Percentiles rank a stretch among this genome's conserved stretches.
Evolutionary conservation across 2,113 vertebrate species (phyloP).

Genomic region (Holacanthus passer): DNA sequence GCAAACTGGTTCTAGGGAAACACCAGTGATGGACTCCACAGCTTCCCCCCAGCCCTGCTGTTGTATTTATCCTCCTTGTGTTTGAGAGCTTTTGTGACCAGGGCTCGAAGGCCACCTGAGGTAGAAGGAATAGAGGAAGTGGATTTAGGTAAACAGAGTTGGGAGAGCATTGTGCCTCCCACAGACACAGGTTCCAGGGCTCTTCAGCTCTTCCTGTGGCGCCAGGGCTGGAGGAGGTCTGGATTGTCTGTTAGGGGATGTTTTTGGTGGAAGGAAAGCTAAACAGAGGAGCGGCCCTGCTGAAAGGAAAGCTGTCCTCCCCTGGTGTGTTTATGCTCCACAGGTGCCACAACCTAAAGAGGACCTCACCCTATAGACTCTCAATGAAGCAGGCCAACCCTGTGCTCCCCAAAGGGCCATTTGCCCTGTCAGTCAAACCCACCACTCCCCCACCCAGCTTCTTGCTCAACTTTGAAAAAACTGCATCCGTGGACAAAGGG

Average conservation of each 20-base stretch:
- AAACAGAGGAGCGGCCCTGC: constrained; percentile 70
- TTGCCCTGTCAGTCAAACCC: constrained; percentile 43
- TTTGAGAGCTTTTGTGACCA: constrained; percentile 48
- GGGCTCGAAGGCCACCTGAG: constrained; percentile 67
- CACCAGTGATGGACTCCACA: constrained; percentile 46
- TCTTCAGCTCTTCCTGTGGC: constrained; percentile 74
- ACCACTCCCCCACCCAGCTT: neutral
- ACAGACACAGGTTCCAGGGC: constrained; percentile 63
- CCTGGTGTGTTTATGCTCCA: constrained; percentile 75
- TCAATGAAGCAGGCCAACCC: constrained; percentile 46
- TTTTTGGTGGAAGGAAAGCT: constrained; percentile 76
- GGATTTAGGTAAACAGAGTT: constrained; percentile 74
- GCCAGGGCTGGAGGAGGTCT: constrained; percentile 67
- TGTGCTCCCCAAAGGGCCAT: constrained; percentile 33
- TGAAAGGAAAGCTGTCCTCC: constrained; percentile 75
- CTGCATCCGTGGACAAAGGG: neutral
- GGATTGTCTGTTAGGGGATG: constrained; percentile 79
- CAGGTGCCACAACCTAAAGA: constrained; percentile 71
- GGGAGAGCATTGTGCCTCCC: constrained; percentile 74
- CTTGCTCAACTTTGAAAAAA: constrained; percentile 22
- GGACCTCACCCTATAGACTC: constrained; percentile 54
- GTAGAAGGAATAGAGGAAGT: constrained; percentile 70
- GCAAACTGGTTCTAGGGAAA: constrained; percentile 41
- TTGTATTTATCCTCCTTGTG: constrained; percentile 61
- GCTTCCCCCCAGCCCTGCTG: constrained; percentile 28